Base-by-base conservation (phyloP, 92 coral and sea anemone genomes). In the Palythoa grandiflora region DNA sequence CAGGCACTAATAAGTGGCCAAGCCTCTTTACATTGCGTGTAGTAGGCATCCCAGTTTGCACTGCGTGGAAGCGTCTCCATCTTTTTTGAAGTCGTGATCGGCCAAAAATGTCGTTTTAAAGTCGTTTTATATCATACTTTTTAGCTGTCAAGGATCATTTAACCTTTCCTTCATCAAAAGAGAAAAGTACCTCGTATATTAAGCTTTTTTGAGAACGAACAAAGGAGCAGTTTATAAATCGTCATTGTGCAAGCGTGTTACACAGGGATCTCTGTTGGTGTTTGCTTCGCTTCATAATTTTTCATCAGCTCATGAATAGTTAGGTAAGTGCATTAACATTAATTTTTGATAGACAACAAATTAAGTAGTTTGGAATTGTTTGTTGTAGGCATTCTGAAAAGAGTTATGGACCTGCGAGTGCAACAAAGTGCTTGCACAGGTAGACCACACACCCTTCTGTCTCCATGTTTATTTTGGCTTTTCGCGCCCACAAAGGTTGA, bases 1-100 rank as follows among this genome's bases (percentile, higher is more conserved):
- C 73, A 15, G 68, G 86, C 73, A 60, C 54, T 63, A 13, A 2
- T 36, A 6, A 20, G 83, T 54, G 39, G 35, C 83, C 83, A 52
- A 35, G 66, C 66, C 66, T 52, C n/a, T 20, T 17, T 20, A 9
- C 16, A 48, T 48, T 10, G 14, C 37, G 7, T 50, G 63, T 76
- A 35, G 7, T 39, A 75, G 36, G 61, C 65, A 9, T 76, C 80
- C 80, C 80, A 47, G 80, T 21, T 52, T 51, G 80, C 80, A 76
- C 19, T 50, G 80, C 80, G 80, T 28, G 73, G 12, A 9, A 20
- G 73, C 73, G 73, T 68, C 37, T 20, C 38, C 73, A 68, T n/a
- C 13, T 59, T 17, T 17, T 59, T 15, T 59, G 65, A 17, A 17
- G 16, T 68, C n/a, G 37, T 19, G 73, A 11, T 19, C 37, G 38